A percentile compares a stretch with the other conserved stretches of the same genome.
Evolutionary conservation across 2,888 invertebrate species (phyloP).

Genomic region (Cephus rjabovi): DNA sequence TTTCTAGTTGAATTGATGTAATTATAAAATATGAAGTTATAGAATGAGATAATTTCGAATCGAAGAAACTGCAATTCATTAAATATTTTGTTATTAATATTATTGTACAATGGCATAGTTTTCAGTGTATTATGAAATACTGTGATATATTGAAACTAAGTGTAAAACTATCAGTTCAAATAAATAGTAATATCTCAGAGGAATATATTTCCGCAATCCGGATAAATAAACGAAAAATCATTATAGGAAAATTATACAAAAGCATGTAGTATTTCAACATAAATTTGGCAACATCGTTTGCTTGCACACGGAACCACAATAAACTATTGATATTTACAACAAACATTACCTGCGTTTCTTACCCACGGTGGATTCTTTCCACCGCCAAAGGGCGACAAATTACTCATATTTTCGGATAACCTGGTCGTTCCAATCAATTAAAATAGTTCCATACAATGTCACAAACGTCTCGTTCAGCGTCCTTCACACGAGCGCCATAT

Average conservation of each 20-base stretch:
- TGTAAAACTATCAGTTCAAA: background rate
- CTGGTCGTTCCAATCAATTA: constrained; percentile 20
- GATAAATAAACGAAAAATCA: background rate
- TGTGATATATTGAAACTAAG: background rate
- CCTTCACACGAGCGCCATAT: constrained; percentile 59
- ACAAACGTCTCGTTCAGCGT: constrained; percentile 43
- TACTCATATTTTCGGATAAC: constrained; percentile 63
- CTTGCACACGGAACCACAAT: constrained; percentile 38
- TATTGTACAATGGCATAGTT: background rate
- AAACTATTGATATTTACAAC: constrained; percentile 29
- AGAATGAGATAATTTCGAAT: background rate
- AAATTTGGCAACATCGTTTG: constrained; percentile 38
- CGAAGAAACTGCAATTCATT: background rate
- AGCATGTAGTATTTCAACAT: background rate
- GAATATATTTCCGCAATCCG: background rate
- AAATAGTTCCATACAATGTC: constrained; percentile 24
- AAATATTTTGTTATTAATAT: background rate
- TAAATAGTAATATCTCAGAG: background rate
- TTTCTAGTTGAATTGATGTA: background rate
- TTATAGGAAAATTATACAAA: background rate
- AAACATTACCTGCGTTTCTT: constrained; percentile 68
- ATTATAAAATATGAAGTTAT: background rate
- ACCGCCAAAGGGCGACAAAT: constrained; percentile 71
- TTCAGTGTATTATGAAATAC: background rate
- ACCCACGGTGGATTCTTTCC: constrained; percentile 89